Percentiles rank a stretch among this genome's conserved stretches.
Conservation (phyloP, 2,888 invertebrate genomes). For the Phasia obesa region DNA sequence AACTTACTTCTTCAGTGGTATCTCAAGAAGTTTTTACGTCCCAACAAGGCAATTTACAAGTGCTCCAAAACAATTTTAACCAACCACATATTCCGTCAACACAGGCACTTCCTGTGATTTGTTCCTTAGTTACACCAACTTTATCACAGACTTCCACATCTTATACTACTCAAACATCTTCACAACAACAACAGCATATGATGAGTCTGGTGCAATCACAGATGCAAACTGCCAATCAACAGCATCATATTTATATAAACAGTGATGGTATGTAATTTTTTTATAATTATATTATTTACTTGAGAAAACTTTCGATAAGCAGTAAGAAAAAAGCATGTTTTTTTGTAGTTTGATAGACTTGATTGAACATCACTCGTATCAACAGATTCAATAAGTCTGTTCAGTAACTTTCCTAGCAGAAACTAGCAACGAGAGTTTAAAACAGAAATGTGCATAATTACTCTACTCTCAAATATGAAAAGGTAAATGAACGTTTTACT, state of each 20-base stretch:
- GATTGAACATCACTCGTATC: too few relatives aligned
- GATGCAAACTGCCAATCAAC: slow-evolving; percentile 23
- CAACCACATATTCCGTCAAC: slow-evolving; percentile 57
- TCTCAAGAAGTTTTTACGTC: slow-evolving; percentile 35
- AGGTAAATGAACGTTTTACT: too few relatives aligned
- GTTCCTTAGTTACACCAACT: slow-evolving; percentile 29
- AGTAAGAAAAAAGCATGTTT: too few relatives aligned
- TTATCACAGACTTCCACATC: slow-evolving; percentile 48
- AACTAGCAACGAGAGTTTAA: too few relatives aligned
- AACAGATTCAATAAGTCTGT: too few relatives aligned
- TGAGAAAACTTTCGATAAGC: too few relatives aligned
- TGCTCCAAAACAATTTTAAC: slow-evolving; percentile 10
- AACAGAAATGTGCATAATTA: too few relatives aligned
- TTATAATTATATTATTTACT: not conserved
- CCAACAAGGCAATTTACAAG: slow-evolving; percentile 63
- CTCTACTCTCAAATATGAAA: too few relatives aligned
- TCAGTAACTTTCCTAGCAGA: too few relatives aligned
- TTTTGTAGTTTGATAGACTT: too few relatives aligned
- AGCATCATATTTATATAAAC: slow-evolving; percentile 48
- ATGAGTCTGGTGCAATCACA: slow-evolving; percentile 21
- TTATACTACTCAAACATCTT: slow-evolving; percentile 55
- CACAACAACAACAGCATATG: slow-evolving; percentile 58
- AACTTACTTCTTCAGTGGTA: slow-evolving; percentile 64
- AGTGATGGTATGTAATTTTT: slow-evolving; percentile 43
- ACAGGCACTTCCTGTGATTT: slow-evolving; percentile 59